phyloP scores from a whole-genome alignment of 2,888 invertebrate species.

The Globia sparganii region DNA sequence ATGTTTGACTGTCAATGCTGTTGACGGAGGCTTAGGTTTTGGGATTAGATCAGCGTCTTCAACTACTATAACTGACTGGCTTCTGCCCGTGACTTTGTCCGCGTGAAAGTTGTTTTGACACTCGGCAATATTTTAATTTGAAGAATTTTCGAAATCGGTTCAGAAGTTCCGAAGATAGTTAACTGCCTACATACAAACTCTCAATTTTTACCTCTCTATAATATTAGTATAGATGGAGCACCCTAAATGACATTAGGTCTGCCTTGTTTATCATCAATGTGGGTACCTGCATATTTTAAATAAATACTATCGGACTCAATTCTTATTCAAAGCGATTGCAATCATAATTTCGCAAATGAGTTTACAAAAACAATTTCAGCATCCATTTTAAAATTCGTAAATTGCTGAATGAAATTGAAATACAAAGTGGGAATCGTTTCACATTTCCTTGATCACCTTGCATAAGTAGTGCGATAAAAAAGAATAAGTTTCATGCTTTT shows the following conservation, averaged over 20 bases:
- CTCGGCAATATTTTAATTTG: background rate
- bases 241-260: background rate
- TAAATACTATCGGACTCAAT: background rate
- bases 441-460: constrained; percentile 49
- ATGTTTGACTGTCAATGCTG: background rate
- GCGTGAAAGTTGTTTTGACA: background rate
- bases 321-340: constrained; percentile 1
- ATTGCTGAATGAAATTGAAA: constrained; percentile 32
- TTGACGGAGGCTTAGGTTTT: background rate
- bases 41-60: background rate
- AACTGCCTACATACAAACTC: too few species aligned
- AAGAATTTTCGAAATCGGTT: too few species aligned
- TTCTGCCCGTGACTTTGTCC: background rate
- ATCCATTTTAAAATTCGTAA: constrained; percentile 35
- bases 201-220: background rate
- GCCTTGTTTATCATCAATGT: background rate
- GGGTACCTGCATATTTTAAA: background rate
- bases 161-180: too few species aligned
- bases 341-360: background rate
- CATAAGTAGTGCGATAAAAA: constrained; percentile 41
- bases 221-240: background rate
- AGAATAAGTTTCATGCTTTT: constrained; percentile 33
- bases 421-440: constrained; percentile 48
- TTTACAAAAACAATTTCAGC: background rate
- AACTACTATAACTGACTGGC: background rate